Evolutionary conservation across 2,888 invertebrate species (phyloP), one percentile per base, ranked within the genome.

Genomic region (Himalopsyche kuldschensis): DNA sequence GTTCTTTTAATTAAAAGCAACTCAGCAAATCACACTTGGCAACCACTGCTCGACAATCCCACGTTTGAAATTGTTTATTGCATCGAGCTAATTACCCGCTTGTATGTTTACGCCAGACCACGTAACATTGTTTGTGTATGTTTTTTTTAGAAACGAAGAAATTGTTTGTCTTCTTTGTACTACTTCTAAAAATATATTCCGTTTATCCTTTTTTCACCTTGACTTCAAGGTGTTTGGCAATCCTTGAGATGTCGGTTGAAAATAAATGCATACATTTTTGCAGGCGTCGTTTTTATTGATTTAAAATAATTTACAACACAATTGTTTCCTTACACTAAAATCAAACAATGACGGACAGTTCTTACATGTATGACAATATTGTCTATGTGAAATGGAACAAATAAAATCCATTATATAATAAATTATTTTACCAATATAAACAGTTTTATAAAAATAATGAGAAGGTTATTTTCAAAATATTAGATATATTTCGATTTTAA

Each of bases 51-150:
- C 4, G 10, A 31, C n/a, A 17, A 63, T 11, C 81, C 81, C 81
- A 78, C 81, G 81, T 46, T 41, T 17, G 41, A 32, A 31, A 76
- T n/a, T 24, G 31, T 27, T 77, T 77, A 46, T 76, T 78, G 24
- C 81, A 32, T 46, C 81, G 41, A 41, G 63, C 77, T 82, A 82
- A 82, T 82, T 82, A 82, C n/a, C 77, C 63, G 63, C 63, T 48
- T 47, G 48, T 63, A 48, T 35, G 81, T 81, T 77, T 81, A 76
- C 77, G 77, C 81, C 48, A 77, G 76, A 81, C 17, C 30, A 75
- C 35, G 48, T 35, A 55, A 55, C 20, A 55, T 80, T 17, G 24
- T 75, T 27, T 46, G 31, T 69, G 30, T 24, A 10, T 1, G 55
- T 8, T 75, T 17, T 55, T 55, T 55, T n/a, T 55, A 55, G 55